Evolutionary conservation across 2,888 invertebrate genomes (phyloP), one percentile per base, ranked within the genome.

Genomic region (Nowickia ferox): DNA sequence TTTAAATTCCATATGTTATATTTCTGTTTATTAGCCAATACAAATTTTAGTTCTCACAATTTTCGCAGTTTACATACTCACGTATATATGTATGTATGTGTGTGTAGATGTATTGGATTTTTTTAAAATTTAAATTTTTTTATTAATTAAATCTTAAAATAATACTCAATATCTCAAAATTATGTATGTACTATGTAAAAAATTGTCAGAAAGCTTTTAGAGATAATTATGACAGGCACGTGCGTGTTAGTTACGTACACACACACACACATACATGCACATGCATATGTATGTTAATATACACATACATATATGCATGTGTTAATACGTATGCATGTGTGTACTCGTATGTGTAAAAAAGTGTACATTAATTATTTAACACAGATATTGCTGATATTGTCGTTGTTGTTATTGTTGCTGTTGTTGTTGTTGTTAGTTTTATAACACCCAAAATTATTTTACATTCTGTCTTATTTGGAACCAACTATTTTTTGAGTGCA

Each of bases 171-270:
- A 30, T 30, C 30, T 30, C 30, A 9, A 30, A 38, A 9, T n/a
- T n/a, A n/a, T n/a, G n/a, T n/a, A n/a, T n/a, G n/a, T n/a, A n/a
- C 1, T 11, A 40, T 19, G 1, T 30, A 38, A 53, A 19, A n/a
- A 30, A 11, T 2, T 40, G 11, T 61, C 11, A 11, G 42, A 17
- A 11, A 55, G 42, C 19, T 55, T 57, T 61, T 48, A 11, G 19
- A 72, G 19, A 63, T 74, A 55, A 85, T 78, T 74, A 82, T 79
- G 53, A 68, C 2, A 76, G 78, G 78, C 85, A 85, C 85, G 82
- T 82, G 85, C 82, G 85, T 79, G 0, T 13, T 48, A 46, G 13
- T 2, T 22, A 40, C 17, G 38, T 17, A 17, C 5, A 1, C 55
- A 68, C 22, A 17, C 9, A 17, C 9, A 22, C 11, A n/a, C 15